Evolutionary conservation across 1,140 invertebrate genomes (phyloP), one percentile per base, ranked within the genome.

Genomic region (Drosophila gunungcola): DNA sequence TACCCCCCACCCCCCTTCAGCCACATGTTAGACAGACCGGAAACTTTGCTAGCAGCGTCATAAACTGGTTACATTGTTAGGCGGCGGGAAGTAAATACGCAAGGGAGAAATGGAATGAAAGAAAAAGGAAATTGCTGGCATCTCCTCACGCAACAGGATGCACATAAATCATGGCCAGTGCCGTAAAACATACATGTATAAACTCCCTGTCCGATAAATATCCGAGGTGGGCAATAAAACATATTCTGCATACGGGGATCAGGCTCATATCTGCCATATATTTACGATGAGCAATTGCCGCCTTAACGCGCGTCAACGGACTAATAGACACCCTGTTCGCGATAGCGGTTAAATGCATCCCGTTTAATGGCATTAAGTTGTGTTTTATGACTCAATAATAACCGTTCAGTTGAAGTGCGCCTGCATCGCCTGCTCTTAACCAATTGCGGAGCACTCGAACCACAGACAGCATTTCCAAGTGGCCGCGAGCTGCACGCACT

Each of bases 31-130:
- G 68, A 27, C 49, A 29, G 51, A 73, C 56, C 69, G 70, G 58
- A 53, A 72, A 74, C 49, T 51, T 55, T 57, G 72, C 69, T 43
- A 74, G 39, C 52, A 41, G 41, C 61, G 48, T 76, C 83, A 80
- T 89, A 86, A 86, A 79, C 83, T 77, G 81, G 84, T 84, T 79
- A 86, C 83, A 83, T 83, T 86, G 83, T 86, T 75, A 88, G 67
- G 58, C 75, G 69, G 49, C 51, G 32, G 34, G 34, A 38, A 29
- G 9, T 57, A 65, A 52, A 61, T 3, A 13, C 29, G 58, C 52
- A 43, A 27, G 36, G 25, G 52, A 38, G 41, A 72, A 73, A 72
- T 56, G 34, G 43, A 74, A 49, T 54, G 25, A 54, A 74, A 64
- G 52, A 36, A 57, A 57, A 64, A 70, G 65, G 63, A 69, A 70